phyloP scores from a whole-genome alignment of 2,797 vertebrate genomes.

The Miichthys miiuy region DNA sequence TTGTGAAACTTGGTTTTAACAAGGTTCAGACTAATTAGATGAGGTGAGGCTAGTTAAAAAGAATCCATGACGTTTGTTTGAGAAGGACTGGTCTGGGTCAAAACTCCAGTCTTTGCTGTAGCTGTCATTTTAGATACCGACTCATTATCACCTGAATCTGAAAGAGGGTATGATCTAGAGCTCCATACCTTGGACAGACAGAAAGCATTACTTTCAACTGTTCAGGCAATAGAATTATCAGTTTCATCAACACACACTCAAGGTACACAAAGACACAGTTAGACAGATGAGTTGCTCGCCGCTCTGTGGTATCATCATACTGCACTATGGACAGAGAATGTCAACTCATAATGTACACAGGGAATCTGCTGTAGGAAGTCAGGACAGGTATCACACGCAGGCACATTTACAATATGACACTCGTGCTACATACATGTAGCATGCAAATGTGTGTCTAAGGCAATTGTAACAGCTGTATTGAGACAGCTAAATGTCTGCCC shows the following conservation, averaged over 20 bases:
- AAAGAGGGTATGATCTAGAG: neutral
- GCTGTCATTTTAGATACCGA: neutral
- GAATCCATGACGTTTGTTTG: neutral
- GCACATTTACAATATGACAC: constrained; percentile 80
- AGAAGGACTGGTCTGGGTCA: neutral
- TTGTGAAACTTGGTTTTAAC: constrained; percentile 1
- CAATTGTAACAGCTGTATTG: neutral
- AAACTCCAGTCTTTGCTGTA: neutral
- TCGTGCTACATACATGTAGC: constrained; percentile 85
- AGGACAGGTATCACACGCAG: constrained; percentile 77
- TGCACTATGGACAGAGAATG: constrained; percentile 53
- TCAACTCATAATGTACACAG: constrained; percentile 34
- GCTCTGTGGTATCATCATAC: constrained; percentile 38
- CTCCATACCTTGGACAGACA: neutral
- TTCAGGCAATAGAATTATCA: neutral
- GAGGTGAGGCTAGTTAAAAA: constrained; percentile 3
- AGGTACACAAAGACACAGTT: constrained; percentile 66
- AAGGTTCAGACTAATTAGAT: neutral
- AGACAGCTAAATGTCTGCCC: constrained; percentile 36
- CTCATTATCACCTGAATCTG: neutral
- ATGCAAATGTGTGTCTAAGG: constrained; percentile 76
- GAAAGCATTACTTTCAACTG: neutral
- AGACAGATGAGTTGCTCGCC: constrained; percentile 59
- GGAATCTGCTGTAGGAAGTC: constrained; percentile 34
- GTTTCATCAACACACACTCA: constrained; percentile 49